These are phyloP conservation scores for Clunio marinus DNA, from an alignment of 2,888 invertebrate species.

Conservation along the genomic window DNA sequence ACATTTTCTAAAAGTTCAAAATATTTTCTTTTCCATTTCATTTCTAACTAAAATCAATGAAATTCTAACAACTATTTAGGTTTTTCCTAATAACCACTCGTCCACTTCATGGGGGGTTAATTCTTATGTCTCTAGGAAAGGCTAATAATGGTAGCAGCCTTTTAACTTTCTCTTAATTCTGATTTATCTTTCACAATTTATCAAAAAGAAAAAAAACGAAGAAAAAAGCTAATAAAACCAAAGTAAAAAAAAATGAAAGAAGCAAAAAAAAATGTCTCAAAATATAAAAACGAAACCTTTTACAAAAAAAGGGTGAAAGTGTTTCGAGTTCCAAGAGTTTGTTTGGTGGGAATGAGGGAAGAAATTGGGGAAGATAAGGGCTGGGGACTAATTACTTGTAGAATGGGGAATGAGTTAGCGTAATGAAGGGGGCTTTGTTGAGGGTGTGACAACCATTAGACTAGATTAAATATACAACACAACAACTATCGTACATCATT, in stretches of 20 bases:
- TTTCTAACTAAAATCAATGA: neutral
- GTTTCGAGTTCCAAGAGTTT: neutral
- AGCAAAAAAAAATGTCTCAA: neutral
- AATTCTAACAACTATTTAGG: too few relatives aligned
- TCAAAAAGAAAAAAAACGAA: neutral
- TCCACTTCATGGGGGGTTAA: neutral
- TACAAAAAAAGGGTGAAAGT: neutral
- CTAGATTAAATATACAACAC: constrained; percentile 39
- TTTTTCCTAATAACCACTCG: neutral
- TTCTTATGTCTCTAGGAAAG: neutral
- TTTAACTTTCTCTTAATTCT: constrained; percentile 19
- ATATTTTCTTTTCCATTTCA: neutral
- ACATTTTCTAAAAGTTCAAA: too few relatives aligned
- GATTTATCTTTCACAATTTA: constrained; percentile 33
- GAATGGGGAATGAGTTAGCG: neutral
- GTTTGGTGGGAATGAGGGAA: neutral
- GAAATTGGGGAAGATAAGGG: neutral
- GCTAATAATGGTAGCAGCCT: constrained; percentile 16
- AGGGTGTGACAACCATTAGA: constrained; percentile 40
- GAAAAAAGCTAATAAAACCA: neutral
- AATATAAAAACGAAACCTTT: neutral
- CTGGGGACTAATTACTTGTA: neutral
- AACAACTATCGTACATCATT: constrained; percentile 36
- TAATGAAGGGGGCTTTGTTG: neutral
- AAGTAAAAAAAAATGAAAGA: neutral